Conservation (phyloP, 2,797 vertebrate genomes). For the Tarsius wallacei region DNA sequence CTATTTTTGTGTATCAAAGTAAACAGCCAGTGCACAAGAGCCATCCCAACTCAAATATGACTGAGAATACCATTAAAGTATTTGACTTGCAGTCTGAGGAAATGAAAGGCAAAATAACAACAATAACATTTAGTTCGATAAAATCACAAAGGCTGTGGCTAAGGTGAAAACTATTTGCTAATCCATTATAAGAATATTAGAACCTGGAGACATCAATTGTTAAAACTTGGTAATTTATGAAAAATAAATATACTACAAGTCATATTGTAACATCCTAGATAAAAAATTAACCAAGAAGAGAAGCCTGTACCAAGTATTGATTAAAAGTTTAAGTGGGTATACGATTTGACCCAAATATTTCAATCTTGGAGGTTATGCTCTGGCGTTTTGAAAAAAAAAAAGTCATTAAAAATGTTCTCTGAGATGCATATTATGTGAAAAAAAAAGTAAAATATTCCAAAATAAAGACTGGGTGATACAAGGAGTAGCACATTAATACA, state of each 20-base stretch:
- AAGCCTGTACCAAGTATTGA: background rate
- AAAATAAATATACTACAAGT: conserved; percentile 7
- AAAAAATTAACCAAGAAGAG: background rate
- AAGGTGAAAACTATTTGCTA: background rate
- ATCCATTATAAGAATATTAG: background rate
- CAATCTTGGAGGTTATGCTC: background rate
- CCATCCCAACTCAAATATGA: background rate
- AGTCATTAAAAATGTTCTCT: background rate
- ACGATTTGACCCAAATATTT: background rate
- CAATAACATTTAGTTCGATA: background rate
- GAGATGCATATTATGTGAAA: background rate
- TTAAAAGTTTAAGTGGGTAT: background rate
- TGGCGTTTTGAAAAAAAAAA: background rate
- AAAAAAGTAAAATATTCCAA: conserved; percentile 19
- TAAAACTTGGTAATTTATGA: background rate
- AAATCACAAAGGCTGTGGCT: background rate
- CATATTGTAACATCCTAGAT: background rate
- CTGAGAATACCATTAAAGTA: background rate
- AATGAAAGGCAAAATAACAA: background rate
- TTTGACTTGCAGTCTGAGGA: background rate
- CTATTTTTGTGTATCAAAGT: background rate
- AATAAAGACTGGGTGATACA: background rate
- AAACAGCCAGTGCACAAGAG: background rate
- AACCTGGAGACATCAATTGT: background rate
- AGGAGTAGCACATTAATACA: background rate